phyloP scores from a whole-genome alignment of 1,140 invertebrate genomes.

The Cyclargus thomasi region DNA sequence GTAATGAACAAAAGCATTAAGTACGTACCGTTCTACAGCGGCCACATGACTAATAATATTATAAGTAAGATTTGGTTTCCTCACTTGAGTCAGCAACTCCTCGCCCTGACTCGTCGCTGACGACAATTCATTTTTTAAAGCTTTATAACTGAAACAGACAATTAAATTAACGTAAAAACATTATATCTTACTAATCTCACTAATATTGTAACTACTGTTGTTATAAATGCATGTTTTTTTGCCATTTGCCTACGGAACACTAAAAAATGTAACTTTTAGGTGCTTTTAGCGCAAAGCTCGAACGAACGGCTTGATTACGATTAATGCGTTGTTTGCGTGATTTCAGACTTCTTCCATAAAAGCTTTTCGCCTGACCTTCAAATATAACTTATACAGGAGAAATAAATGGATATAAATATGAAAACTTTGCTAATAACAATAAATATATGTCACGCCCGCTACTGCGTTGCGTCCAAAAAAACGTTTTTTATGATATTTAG shows the following conservation, averaged over 20 bases:
- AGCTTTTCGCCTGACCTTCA: not conserved
- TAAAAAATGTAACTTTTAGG: no score
- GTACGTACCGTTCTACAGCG: constrained; percentile 89
- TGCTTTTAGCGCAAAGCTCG: not conserved
- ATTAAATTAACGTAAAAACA: not conserved
- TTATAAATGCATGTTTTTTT: no score
- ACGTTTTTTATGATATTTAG: no score
- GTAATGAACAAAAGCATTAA: not conserved
- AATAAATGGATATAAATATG: not conserved
- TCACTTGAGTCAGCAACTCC: constrained; percentile 82
- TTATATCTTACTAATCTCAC: no score
- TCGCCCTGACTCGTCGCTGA: constrained; percentile 90
- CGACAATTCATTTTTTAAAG: constrained; percentile 84
- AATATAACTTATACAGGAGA: not conserved
- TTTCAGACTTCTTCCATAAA: not conserved
- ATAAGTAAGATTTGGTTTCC: constrained; percentile 76
- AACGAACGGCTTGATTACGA: not conserved
- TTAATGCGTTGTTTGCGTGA: constrained; percentile 12
- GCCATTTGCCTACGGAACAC: no score
- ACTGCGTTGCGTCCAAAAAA: no score
- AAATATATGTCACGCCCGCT: no score
- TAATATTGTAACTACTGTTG: no score
- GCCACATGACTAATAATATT: constrained; percentile 92
- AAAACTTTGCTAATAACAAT: no score
- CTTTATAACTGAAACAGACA: constrained; percentile 64